Conservation (phyloP, 2,113 vertebrate genomes). For the Isurus oxyrinchus region DNA sequence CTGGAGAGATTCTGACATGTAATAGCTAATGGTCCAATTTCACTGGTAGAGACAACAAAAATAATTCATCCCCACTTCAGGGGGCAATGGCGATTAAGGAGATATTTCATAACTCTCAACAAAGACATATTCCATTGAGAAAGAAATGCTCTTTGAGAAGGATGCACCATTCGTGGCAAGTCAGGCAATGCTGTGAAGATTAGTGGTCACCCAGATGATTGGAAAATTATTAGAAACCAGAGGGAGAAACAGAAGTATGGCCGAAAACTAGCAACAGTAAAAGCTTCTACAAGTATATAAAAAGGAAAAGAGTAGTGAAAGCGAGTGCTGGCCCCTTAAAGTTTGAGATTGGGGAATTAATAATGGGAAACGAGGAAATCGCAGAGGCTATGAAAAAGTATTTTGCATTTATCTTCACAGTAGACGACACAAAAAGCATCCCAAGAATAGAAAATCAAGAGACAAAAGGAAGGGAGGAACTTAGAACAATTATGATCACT, state of each 20-base stretch:
- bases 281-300: too few relatives aligned
- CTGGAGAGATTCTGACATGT: not conserved
- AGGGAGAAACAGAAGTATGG: not conserved
- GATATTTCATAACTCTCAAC: not conserved
- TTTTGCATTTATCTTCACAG: not conserved
- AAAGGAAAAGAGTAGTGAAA: not conserved
- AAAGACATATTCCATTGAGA: not conserved
- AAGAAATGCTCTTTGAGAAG: not conserved
- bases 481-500: not conserved
- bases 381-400: not conserved
- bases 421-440: not conserved
- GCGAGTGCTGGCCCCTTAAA: not conserved
- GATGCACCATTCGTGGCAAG: not conserved
- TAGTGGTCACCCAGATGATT: not conserved
- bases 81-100: not conserved
- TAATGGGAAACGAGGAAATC: not conserved
- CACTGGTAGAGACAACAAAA: not conserved
- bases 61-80: not conserved
- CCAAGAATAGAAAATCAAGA: not conserved
- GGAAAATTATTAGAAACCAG: not conserved
- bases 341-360: not conserved
- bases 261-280: not conserved
- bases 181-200: not conserved
- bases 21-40: not conserved
- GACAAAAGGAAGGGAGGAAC: not conserved